Evolutionary conservation across 1,140 invertebrate species (phyloP).

Genomic region (Halictus rubicundus): DNA sequence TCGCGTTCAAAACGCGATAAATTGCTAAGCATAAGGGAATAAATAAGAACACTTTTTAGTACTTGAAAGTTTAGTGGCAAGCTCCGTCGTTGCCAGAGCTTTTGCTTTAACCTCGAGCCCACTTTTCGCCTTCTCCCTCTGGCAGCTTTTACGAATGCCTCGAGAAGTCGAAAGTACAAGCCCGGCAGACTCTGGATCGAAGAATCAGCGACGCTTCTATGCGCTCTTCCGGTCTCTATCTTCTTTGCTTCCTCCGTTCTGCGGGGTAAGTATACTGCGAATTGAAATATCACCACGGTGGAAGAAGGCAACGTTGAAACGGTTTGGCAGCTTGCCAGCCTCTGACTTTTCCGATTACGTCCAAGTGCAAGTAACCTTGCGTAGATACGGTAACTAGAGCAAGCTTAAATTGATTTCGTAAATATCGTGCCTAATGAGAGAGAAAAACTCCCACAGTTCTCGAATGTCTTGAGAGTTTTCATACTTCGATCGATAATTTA

Average conservation of each 20-base stretch:
- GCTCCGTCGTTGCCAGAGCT: constrained; percentile 24
- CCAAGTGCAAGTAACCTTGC: constrained; percentile 53
- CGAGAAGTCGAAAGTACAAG: constrained; percentile 50
- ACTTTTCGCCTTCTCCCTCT: constrained; percentile 16
- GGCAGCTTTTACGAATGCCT: constrained; percentile 46
- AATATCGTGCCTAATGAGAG: constrained; percentile 47
- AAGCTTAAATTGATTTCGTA: constrained; percentile 14
- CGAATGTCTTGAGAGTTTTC: neutral
- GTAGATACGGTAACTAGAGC: constrained; percentile 52
- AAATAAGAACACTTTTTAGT: constrained; percentile 45
- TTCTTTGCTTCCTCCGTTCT: constrained; percentile 32
- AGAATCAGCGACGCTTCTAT: constrained; percentile 42
- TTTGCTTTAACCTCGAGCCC: neutral
- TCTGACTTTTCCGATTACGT: constrained; percentile 54
- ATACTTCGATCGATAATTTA: neutral
- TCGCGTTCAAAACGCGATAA: constrained; percentile 25
- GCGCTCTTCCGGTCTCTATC: constrained; percentile 34
- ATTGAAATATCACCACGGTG: constrained; percentile 56
- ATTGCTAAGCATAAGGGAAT: constrained; percentile 28
- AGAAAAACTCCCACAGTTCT: constrained; percentile 34
- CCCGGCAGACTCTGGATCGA: constrained; percentile 6
- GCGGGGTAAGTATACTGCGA: constrained; percentile 50
- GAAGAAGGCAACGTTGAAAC: constrained; percentile 56
- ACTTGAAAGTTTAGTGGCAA: constrained; percentile 35
- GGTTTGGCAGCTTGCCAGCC: constrained; percentile 58